These are phyloP conservation scores for Potorous gilbertii DNA, from an alignment of 2,797 vertebrate genomes.

Conservation along the genomic window DNA sequence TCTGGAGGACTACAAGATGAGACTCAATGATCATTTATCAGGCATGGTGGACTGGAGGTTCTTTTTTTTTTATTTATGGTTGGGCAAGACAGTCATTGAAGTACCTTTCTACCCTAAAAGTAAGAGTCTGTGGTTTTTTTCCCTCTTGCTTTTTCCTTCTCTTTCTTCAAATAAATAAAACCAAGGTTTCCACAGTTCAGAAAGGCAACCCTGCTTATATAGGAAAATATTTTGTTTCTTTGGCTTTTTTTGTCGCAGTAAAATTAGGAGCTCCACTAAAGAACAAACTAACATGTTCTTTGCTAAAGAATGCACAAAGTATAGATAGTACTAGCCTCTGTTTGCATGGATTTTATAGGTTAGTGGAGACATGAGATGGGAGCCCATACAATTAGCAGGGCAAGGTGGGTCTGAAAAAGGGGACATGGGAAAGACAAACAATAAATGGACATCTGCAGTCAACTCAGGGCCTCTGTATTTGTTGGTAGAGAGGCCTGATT, in stretches of 20 bases:
- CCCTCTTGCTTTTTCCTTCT: neutral
- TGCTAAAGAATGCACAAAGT: neutral
- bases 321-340: neutral
- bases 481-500: fast-evolving
- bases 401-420: neutral
- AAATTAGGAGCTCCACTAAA: neutral
- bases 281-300: neutral
- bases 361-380: neutral
- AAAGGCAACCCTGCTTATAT: neutral
- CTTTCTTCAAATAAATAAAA: neutral
- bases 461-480: fast-evolving
- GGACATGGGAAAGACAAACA: neutral
- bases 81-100: neutral
- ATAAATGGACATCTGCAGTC: neutral
- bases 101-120: neutral
- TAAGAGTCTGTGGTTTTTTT: neutral
- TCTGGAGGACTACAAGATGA: neutral
- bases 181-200: neutral
- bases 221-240: neutral
- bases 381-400: neutral
- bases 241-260: neutral
- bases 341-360: neutral
- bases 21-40: neutral
- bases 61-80: neutral
- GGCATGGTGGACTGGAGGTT: neutral